These are phyloP conservation scores for Hippopotamyrus pictus DNA, from an alignment of 2,797 vertebrate species.

Conservation along the genomic window DNA sequence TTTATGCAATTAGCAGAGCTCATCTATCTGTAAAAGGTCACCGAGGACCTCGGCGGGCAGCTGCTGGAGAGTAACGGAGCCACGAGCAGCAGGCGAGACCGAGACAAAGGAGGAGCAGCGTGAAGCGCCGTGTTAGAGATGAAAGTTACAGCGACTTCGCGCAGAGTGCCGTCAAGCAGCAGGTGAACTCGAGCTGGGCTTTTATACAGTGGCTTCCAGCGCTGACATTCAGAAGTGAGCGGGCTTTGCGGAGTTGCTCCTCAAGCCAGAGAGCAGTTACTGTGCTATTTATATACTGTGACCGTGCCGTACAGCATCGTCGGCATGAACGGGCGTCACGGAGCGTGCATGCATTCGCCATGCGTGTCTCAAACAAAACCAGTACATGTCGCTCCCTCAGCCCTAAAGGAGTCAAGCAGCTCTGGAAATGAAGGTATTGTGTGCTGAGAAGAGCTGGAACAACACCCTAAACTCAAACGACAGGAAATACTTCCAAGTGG, in stretches of 20 bases:
- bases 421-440: not conserved
- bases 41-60: not conserved
- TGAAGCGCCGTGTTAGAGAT: not conserved
- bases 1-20: slow-evolving; percentile 22
- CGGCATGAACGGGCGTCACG: not conserved
- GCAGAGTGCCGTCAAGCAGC: not conserved
- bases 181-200: not conserved
- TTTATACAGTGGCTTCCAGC: not conserved
- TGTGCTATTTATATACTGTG: not conserved
- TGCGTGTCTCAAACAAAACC: not conserved
- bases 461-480: not conserved
- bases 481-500: not conserved
- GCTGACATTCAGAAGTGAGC: not conserved
- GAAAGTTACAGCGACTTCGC: not conserved
- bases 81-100: not conserved
- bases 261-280: not conserved
- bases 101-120: not conserved
- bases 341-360: not conserved
- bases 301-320: not conserved
- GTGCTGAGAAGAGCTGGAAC: not conserved
- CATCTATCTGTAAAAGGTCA: not conserved
- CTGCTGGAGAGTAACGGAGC: not conserved
- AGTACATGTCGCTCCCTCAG: not conserved
- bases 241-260: not conserved
- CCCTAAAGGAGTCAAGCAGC: not conserved